A percentile compares a stretch with the other conserved stretches of the same genome.
These are phyloP conservation scores for Acanthacorydalis orientalis DNA, from an alignment of 2,888 invertebrate species.

Conservation along the genomic window DNA sequence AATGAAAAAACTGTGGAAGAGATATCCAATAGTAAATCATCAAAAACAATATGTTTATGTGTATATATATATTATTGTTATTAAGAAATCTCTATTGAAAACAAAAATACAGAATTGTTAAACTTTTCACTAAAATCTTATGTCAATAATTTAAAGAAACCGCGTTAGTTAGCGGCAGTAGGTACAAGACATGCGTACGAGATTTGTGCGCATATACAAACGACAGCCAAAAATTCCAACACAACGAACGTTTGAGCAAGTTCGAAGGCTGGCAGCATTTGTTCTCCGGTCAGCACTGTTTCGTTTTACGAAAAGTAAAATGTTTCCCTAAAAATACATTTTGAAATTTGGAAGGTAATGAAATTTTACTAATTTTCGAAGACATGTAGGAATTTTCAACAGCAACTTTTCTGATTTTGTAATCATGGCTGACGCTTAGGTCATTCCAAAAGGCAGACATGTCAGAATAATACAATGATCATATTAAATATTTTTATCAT, in stretches of 20 bases:
- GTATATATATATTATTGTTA: too few species aligned
- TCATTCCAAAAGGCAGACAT: background rate
- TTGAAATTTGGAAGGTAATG: constrained; percentile 23
- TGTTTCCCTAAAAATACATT: constrained; percentile 26
- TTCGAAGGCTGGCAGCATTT: constrained; percentile 25
- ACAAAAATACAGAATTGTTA: too few species aligned
- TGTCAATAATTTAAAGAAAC: too few species aligned
- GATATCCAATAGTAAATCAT: too few species aligned
- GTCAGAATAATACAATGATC: background rate
- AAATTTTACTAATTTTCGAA: constrained; percentile 6
- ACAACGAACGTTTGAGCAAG: constrained; percentile 11
- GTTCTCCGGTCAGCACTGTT: constrained; percentile 27
- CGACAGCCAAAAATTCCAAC: too few species aligned
- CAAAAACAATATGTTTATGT: too few species aligned
- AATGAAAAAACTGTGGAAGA: too few species aligned
- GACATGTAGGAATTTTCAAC: constrained; percentile 3
- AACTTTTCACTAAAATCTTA: too few species aligned
- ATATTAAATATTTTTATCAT: constrained; percentile 11
- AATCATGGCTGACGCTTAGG: constrained; percentile 4
- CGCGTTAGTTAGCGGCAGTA: too few species aligned
- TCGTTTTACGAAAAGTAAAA: constrained; percentile 22
- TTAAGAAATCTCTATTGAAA: too few species aligned
- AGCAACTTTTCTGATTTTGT: background rate
- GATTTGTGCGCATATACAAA: too few species aligned
- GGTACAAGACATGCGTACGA: too few species aligned